Evolutionary conservation across 1,140 invertebrate genomes (phyloP), one percentile per base, ranked within the genome.

Genomic region (Thalassaphorura encarpata): DNA sequence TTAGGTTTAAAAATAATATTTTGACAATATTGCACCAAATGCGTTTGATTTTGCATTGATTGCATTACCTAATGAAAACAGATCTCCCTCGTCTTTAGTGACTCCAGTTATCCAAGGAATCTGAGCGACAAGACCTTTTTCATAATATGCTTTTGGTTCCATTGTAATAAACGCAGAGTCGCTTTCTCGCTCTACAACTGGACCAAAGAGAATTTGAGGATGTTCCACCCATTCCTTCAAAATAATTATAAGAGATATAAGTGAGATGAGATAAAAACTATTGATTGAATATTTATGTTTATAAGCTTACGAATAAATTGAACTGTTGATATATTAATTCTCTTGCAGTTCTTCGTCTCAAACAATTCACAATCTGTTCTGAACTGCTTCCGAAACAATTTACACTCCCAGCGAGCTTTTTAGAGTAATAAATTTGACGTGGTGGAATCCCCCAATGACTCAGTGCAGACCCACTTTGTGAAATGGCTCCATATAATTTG

Each of bases 171-270:
- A 53, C n/a, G 41, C 31, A 16, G 24, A 6, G 1, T 28, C 24
- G 21, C 19, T 18, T 15, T n/a, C 23, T 2, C 28, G 18, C 26
- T 56, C 54, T 5, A 56, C 47, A n/a, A 56, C 54, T 4, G 54
- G 54, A 8, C 46, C 54, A 42, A 56, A 56, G 24, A 56, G 24
- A 26, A 56, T 56, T 16, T 45, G 45, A n/a, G 54, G 54, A 48
- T 13, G 6, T 11, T 47, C 26, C 3, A 46, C 11, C 19, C 23
- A 47, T 29, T 31, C 40, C 29, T 36, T 13, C 8, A 52, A 29
- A 11, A 33, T 31, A 23, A 11, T 8, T 3, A 43, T 46, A 26
- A 45, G 6, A 48, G 16, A 5, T 29, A 11, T 43, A 11, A 6
- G 19, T n/a, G n/a, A n/a, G n/a, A 36, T 36, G 11, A 11, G n/a